Evolutionary conservation across 2,113 vertebrate genomes (phyloP), one percentile per base, ranked within the genome.

Genomic region (Clarias batrachus): DNA sequence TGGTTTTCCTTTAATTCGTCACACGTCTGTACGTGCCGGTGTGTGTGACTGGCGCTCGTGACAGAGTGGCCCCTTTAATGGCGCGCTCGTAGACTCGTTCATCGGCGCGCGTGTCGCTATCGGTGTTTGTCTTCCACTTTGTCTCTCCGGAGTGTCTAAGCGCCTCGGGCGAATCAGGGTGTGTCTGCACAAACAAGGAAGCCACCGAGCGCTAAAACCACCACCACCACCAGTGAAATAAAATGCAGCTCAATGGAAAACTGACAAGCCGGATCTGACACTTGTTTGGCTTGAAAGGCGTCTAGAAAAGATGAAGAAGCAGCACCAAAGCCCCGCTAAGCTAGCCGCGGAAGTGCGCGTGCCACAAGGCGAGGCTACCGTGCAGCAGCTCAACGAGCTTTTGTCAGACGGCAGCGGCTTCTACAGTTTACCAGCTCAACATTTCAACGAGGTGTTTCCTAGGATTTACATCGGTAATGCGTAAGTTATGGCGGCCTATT

Each of bases 381-480:
- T 99, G 91, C 96, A 96, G 82, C 96, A 97, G 88, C 97, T 99
- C 87, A 98, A 98, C 94, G 96, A 98, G 89, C 94, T 99, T 12
- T 93, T 99, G 86, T 96, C 97, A 0, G 93, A 97, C 81, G 95
- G 96, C 87, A 97, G 95, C 93, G 97, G 98, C 88, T 96, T 96
- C 88, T 99, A 99, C 96, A 97, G 96, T 92, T 94, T 98, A 4
- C 98, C 98, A 13, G 97, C 96, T 78, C 96, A 97, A 82, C 97
- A 98, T 89, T 98, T 96, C 95, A 97, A 98, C 94, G 97, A 99
- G 95, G 97, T 99, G 88, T 96, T 93, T 91, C 97, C 97, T 70
- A 93, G 96, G 88, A 96, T 99, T 92, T 98, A 97, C 95, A 94
- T 99, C 93, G 98, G 98, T 82, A 98, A 99, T 94, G 97, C 97